Base-by-base conservation (phyloP, 30 jellyfish, hydroid and myxozoan species). In the Pelagia noctiluca region DNA sequence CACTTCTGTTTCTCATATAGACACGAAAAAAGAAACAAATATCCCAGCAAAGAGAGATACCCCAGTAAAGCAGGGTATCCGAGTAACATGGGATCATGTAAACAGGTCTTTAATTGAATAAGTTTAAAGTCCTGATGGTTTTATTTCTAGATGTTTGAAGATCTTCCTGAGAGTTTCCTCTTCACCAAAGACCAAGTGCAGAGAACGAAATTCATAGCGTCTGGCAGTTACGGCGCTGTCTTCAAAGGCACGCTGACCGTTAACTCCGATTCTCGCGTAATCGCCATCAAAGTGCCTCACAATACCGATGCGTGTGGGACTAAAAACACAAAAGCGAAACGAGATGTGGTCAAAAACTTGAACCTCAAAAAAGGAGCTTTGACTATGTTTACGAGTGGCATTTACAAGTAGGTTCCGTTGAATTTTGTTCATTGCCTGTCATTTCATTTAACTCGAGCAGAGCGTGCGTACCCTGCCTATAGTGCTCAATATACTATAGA, bases 221-320 rank as follows among this genome's bases (percentile, higher is more conserved):
- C 91, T 18, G 99, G 99, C 54, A 80, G 91, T 19, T 93, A 85
- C 83, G 99, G 99, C 37, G 92, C 88, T 7, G 99, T 93, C 21
- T 93, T 82, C 75, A 76, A 57, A 67, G 97, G 96, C 0, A 54
- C 74, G 16, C 52, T 92, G 76, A 36, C 3, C 11, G 79, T 67
- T 10, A 66, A 35, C 12, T 81, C 80, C 53, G 61, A 52, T 52
- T 24, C 50, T 16, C 23, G 66, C 19, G 84, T 50, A 18, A 87
- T 75, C 28, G 97, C 97, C 0, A 84, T 88, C 50, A 88, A 88
- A 73, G 86, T 87, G 30, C 96, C 96, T 18, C 37, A 60, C 42
- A 78, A 87, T 36, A 87, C 96, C 5, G 91, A 87, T 54, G 87
- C 91, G 3, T 90, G 91, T 19, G 80, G 50, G 37, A 70, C 96